Conservation (phyloP, 2,797 vertebrate genomes). For the Calcarius lapponicus region DNA sequence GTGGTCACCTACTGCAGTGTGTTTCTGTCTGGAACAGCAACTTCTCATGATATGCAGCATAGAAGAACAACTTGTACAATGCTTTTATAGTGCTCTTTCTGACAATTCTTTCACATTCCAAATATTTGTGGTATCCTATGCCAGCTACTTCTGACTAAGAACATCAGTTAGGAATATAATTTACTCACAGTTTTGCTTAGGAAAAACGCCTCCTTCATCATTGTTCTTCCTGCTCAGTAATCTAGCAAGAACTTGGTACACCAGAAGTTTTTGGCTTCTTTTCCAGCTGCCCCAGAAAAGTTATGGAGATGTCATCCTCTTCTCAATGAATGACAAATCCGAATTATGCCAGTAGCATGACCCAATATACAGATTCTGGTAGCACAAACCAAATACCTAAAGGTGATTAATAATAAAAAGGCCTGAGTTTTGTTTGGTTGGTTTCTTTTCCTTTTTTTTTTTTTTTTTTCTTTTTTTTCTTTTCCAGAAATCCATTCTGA, state of each 20-base stretch:
- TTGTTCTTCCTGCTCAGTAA: neutral
- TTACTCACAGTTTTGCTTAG: neutral
- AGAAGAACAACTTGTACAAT: neutral
- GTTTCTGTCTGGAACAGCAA: neutral
- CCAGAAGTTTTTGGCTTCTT: neutral
- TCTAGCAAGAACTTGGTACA: neutral
- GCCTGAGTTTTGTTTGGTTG: neutral
- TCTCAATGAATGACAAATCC: neutral
- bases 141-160: neutral
- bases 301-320: neutral
- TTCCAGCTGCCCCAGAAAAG: neutral
- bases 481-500: neutral
- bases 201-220: neutral
- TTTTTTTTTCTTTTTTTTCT: neutral
- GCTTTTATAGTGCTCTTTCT: neutral
- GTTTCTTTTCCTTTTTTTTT: accelerated
- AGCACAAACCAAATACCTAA: neutral
- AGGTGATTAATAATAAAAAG: neutral
- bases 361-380: neutral
- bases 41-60: neutral
- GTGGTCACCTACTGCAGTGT: neutral
- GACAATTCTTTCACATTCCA: neutral
- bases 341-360: neutral
- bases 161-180: neutral
- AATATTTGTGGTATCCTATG: neutral